These are phyloP conservation scores for Lagria hirta DNA, from an alignment of 2,888 invertebrate species.

Conservation along the genomic window DNA sequence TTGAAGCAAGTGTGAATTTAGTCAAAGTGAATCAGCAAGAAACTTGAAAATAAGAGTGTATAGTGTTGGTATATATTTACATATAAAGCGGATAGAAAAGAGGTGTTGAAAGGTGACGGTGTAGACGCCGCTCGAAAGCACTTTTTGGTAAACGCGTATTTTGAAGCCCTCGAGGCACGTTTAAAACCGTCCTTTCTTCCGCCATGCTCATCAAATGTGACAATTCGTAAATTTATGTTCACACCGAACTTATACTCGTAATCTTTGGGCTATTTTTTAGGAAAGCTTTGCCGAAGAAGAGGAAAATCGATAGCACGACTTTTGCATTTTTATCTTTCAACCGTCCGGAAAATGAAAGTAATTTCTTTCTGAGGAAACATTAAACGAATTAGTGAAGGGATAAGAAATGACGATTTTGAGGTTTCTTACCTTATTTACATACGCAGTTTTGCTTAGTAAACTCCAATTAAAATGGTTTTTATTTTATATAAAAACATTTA, in stretches of 20 bases:
- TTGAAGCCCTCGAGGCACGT: conserved; percentile 13
- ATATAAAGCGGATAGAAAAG: conserved; percentile 22
- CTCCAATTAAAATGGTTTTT: too few relatives aligned
- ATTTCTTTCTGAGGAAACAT: conserved; percentile 7
- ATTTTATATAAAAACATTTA: too few relatives aligned
- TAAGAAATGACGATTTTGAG: too few relatives aligned
- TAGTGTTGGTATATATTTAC: conserved; percentile 16
- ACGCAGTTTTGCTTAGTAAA: too few relatives aligned
- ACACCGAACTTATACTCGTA: conserved; percentile 12
- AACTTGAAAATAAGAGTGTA: conserved; percentile 19
- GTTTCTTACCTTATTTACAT: too few relatives aligned
- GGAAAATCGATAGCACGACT: conserved; percentile 18
- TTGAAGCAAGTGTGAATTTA: conserved; percentile 16
- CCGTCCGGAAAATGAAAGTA: conserved; percentile 2
- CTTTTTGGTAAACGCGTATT: conserved; percentile 20
- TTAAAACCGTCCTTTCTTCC: conserved; percentile 6
- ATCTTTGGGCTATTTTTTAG: conserved; percentile 13
- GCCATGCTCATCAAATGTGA: conserved; percentile 16
- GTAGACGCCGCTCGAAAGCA: conserved; percentile 19
- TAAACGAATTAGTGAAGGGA: conserved; percentile 12
- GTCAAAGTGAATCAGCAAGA: conserved; percentile 13
- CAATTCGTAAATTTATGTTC: conserved; percentile 18
- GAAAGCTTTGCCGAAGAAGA: conserved; percentile 5
- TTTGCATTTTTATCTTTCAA: too few relatives aligned
- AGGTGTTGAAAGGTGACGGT: conserved; percentile 23